Evolutionary conservation across 2,888 invertebrate genomes (phyloP), one percentile per base, ranked within the genome.

Genomic region (Apamea monoglypha): DNA sequence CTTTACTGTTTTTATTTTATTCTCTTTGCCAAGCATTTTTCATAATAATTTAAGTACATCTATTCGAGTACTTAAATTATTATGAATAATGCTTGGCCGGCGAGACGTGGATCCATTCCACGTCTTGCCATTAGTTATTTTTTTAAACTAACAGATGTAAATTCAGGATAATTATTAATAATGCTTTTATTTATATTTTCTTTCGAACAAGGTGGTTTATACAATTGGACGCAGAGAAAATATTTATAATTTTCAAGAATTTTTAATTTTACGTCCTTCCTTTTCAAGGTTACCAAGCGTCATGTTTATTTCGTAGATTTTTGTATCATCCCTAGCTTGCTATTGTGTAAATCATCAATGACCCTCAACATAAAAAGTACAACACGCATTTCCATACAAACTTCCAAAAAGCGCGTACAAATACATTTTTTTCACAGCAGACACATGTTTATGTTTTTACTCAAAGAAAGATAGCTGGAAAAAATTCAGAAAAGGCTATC

Each of bases 401-500:
- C 74, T 76, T 67, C 69, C n/a, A 68, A 81, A 83, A 81, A 77
- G 75, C 44, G 81, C 50, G 40, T 53, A 82, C 61, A 83, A 80
- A 83, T 81, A 83, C 71, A 78, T 78, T 76, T 80, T 79, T 82
- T 84, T 78, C 81, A 72, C 80, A 83, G 90, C 89, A 92, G 92
- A 92, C 92, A 93, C 92, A 92, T 94, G 92, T 93, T 93, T 94
- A 95, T 95, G 92, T 91, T 91, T 92, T 94, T 91, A 92, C 91
- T 91, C 91, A 91, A 93, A 93, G 94, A 95, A 93, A 94, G 93
- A 95, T 94, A 94, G 92, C 93, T 93, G 94, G 93, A 94, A 95
- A 94, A 94, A 94, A 94, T 93, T 92, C 91, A 91, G 92, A 93
- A 94, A 92, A 92, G 92, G 92, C 94, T 93, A 95, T 94, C 94